Evolutionary conservation across 2,113 vertebrate species (phyloP).

Genomic region (Marmota monax): DNA sequence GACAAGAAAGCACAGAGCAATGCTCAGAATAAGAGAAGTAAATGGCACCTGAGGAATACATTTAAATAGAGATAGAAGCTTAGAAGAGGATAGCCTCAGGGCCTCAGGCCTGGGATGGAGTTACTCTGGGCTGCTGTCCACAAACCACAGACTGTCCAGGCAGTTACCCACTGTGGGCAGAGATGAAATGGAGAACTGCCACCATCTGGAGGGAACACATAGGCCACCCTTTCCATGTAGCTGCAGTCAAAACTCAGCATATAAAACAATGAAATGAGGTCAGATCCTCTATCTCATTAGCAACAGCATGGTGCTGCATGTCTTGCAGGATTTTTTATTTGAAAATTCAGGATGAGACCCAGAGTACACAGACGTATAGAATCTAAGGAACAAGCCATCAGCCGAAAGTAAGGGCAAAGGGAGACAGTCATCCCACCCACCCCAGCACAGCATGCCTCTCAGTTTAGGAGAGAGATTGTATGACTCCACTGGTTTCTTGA

Average conservation of each 20-base stretch:
- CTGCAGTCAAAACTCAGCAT: accelerated
- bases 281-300: no score
- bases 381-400: no score
- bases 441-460: accelerated
- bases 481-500: accelerated
- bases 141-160: background rate
- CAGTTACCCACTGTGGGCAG: background rate
- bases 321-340: background rate
- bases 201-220: accelerated
- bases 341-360: background rate
- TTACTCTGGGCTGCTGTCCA: no score
- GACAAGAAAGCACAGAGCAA: background rate
- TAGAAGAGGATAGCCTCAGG: background rate
- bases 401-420: accelerated
- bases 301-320: no score
- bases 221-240: accelerated
- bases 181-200: background rate
- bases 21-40: background rate
- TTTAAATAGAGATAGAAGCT: background rate
- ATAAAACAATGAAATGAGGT: background rate
- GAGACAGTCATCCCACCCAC: background rate
- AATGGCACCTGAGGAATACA: accelerated
- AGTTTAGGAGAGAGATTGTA: accelerated
- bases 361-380: background rate
- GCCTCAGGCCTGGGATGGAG: background rate